phyloP scores from a whole-genome alignment of 2,888 invertebrate genomes.

The Epinotia brunnichana region DNA sequence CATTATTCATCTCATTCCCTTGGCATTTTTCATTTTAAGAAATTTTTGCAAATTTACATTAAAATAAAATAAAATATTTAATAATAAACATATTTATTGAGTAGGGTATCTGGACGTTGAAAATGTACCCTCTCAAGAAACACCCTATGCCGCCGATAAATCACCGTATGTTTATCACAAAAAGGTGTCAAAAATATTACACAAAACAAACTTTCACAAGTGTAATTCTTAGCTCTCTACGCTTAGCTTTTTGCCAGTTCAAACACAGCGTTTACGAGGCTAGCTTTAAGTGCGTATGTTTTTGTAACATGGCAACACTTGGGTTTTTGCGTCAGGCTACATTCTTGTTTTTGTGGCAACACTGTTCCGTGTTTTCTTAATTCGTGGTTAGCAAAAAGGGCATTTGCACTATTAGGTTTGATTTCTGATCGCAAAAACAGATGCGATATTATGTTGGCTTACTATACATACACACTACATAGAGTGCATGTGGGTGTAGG shows the following conservation, averaged over 20 bases:
- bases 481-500: no score
- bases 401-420: slow-evolving; percentile 35
- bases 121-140: no score
- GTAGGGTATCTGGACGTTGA: no score
- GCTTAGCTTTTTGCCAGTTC: slow-evolving; percentile 35
- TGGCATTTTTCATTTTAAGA: no score
- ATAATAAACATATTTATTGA: no score
- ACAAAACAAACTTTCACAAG: neutral
- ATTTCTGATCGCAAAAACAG: slow-evolving; percentile 20
- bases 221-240: slow-evolving; percentile 24
- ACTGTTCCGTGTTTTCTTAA: slow-evolving; percentile 38
- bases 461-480: no score
- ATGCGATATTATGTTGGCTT: neutral
- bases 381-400: slow-evolving; percentile 38
- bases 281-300: slow-evolving; percentile 41
- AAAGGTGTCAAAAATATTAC: slow-evolving; percentile 8
- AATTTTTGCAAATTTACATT: no score
- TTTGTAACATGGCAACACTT: slow-evolving; percentile 39
- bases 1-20: no score
- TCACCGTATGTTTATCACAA: neutral
- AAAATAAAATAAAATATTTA: no score
- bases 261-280: slow-evolving; percentile 38
- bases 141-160: no score
- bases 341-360: slow-evolving; percentile 33
- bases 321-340: slow-evolving; percentile 27